Evolutionary conservation across 2,888 invertebrate genomes (phyloP).

Genomic region (Perizoma affinitatum): DNA sequence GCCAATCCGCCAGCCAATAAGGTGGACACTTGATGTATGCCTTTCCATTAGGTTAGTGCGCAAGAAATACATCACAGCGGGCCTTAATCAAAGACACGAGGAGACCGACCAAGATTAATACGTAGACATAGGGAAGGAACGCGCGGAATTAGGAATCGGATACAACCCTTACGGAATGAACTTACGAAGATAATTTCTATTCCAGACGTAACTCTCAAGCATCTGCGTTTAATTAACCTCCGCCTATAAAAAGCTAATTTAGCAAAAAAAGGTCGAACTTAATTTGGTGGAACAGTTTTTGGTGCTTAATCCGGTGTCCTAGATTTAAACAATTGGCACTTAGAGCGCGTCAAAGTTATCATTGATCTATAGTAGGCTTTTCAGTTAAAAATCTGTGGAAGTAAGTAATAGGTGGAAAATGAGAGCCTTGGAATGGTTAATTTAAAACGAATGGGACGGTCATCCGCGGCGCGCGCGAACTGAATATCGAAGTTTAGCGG

Average conservation of each 20-base stretch:
- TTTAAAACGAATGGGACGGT: constrained; percentile 81
- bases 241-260: constrained; percentile 32
- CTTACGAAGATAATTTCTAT: constrained; percentile 44
- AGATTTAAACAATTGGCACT: constrained; percentile 43
- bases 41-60: constrained; percentile 79
- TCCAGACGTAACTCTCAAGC: constrained; percentile 36
- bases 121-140: constrained; percentile 64
- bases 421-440: constrained; percentile 76
- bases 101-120: constrained; percentile 77
- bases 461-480: constrained; percentile 60
- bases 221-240: constrained; percentile 31
- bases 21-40: constrained; percentile 81
- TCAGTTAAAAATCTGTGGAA: constrained; percentile 55
- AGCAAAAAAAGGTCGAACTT: constrained; percentile 22
- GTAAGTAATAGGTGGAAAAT: constrained; percentile 67
- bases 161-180: constrained; percentile 59
- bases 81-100: constrained; percentile 80
- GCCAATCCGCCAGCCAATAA: constrained; percentile 78
- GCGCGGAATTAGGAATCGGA: constrained; percentile 58
- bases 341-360: constrained; percentile 47
- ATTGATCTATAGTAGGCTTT: constrained; percentile 66
- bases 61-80: constrained; percentile 80
- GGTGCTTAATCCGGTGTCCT: constrained; percentile 22
- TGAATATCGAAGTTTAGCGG: constrained; percentile 81
- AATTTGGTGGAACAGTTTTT: constrained; percentile 26